Evolutionary conservation across 2,888 invertebrate species (phyloP), one percentile per base, ranked within the genome.

Genomic region (Dasysyrphus tricinctus): DNA sequence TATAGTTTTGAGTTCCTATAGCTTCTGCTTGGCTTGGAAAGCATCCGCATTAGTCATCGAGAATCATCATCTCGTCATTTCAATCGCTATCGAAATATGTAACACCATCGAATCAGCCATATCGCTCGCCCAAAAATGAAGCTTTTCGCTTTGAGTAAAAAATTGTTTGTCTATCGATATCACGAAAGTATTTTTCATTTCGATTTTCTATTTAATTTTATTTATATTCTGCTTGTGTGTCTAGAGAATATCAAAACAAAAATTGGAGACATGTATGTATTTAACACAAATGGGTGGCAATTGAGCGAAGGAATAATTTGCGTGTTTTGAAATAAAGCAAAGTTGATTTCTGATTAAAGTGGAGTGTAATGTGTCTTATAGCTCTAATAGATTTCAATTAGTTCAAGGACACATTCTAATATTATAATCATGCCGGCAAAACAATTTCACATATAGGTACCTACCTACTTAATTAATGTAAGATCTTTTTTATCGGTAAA

Each of bases 11-110:
- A 24, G 44, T n/a, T 49, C 44, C 24, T 49, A 49, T 24, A 65
- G 39, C 32, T 49, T 47, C 47, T 61, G 44, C 44, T 69, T 83
- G 63, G 32, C 49, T 75, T 12, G 47, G 79, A 72, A 70, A 57
- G 32, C 42, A 49, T n/a, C 49, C 34, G 24, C 29, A 77, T 72
- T 81, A 85, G 84, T 85, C 84, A 85, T 49, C 61, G 51, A 14
- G n/a, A 32, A 7, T 39, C 29, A 16, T 39, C 12, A 69, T 44
- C 51, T 32, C 24, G 32, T 65, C 29, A 47, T 51, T 80, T 47
- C 37, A 42, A 9, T 32, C 11, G 59, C 54, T 8, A 59, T 65
- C 42, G 56, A 29, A 65, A 24, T 56, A n/a, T n/a, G n/a, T n/a
- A 37, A 29, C 19, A 54, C 42, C 54, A 54, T 29, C 5, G 6